Conservation (phyloP, 2,888 invertebrate species). For the Leptinotarsa juncta region DNA sequence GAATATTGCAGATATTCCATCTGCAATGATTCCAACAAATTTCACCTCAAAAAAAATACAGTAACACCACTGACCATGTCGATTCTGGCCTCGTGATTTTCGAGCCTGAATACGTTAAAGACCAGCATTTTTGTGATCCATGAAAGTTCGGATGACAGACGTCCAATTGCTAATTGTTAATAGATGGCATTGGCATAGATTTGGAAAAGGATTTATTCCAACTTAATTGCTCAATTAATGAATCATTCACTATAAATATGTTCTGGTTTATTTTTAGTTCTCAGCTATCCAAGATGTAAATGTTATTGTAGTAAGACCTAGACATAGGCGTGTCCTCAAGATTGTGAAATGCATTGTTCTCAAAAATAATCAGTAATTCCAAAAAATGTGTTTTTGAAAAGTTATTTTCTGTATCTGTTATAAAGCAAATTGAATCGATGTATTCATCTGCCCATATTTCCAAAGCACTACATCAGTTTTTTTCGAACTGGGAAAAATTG, state of each 20-base stretch:
- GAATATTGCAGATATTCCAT: too few relatives aligned
- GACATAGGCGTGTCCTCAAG: neutral
- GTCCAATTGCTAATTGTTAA: neutral
- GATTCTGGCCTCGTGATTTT: neutral
- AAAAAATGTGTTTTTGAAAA: too few relatives aligned
- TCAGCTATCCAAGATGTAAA: neutral
- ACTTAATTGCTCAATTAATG: slow-evolving; percentile 2
- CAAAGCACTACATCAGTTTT: too few relatives aligned
- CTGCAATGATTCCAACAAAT: too few relatives aligned
- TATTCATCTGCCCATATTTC: too few relatives aligned
- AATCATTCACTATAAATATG: slow-evolving; percentile 14
- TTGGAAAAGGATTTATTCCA: slow-evolving; percentile 7
- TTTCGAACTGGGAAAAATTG: too few relatives aligned
- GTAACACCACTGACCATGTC: too few relatives aligned
- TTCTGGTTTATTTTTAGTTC: slow-evolving; percentile 6
- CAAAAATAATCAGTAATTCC: too few relatives aligned
- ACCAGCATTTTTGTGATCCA: neutral
- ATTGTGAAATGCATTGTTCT: neutral
- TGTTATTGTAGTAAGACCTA: slow-evolving; percentile 6
- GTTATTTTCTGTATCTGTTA: too few relatives aligned
- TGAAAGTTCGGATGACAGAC: neutral
- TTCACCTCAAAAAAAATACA: too few relatives aligned
- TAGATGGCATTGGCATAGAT: slow-evolving; percentile 12
- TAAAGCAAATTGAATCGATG: too few relatives aligned
- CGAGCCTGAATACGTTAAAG: neutral